phyloP scores from a whole-genome alignment of 2,888 invertebrate species.

The Perdita meconis region DNA sequence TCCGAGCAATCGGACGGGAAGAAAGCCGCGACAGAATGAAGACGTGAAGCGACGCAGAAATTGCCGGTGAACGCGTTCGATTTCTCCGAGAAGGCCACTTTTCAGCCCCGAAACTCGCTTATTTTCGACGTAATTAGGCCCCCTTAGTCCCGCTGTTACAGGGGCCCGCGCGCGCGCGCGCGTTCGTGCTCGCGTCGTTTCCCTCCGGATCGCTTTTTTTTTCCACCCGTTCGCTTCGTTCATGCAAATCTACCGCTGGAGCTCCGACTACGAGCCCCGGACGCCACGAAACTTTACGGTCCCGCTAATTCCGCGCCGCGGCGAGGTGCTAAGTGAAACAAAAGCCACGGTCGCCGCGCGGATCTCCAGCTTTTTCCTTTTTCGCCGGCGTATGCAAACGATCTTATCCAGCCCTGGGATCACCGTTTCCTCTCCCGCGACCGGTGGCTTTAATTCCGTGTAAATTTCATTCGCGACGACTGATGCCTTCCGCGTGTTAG shows the following conservation, averaged over 20 bases:
- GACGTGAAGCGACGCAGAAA: conserved; percentile 51
- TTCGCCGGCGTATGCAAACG: conserved; percentile 32
- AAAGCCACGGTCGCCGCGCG: conserved; percentile 57
- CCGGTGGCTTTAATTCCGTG: conserved; percentile 31
- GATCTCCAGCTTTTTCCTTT: conserved; percentile 36
- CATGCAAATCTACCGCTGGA: conserved; percentile 47
- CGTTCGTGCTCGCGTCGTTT: background rate
- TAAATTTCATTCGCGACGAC: conserved; percentile 43
- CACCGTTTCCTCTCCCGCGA: conserved; percentile 52
- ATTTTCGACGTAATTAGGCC: conserved; percentile 45
- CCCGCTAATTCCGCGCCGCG: conserved; percentile 79
- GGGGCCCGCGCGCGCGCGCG: background rate
- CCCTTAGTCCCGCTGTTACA: background rate
- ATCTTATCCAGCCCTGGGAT: conserved; percentile 49
- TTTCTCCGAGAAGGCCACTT: conserved; percentile 28
- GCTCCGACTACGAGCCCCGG: conserved; percentile 1
- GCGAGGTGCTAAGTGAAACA: conserved; percentile 80
- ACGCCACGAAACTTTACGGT: conserved; percentile 54
- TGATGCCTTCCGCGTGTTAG: conserved; percentile 33
- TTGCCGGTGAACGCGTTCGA: conserved; percentile 18
- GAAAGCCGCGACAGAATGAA: conserved; percentile 46
- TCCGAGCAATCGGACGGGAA: background rate
- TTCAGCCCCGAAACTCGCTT: conserved; percentile 21
- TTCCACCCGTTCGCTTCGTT: conserved; percentile 11
- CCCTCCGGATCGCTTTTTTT: background rate